Evolutionary conservation across 2,113 vertebrate species (phyloP).

Genomic region (Edolisoma coerulescens): DNA sequence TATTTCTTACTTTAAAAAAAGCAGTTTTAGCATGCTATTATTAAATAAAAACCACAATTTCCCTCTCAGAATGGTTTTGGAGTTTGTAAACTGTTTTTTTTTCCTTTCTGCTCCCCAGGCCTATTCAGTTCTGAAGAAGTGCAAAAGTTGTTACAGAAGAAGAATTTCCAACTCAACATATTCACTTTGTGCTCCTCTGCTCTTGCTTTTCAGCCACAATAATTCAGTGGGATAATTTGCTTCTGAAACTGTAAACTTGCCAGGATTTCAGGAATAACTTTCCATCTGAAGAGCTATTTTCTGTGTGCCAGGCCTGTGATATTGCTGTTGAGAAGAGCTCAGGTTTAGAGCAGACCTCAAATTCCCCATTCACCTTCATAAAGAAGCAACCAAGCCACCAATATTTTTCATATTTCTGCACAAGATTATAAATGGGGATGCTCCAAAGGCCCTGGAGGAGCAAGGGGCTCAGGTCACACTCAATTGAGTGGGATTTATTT

Average conservation of each 20-base stretch:
- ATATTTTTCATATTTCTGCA: not conserved
- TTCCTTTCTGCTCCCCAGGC: not conserved
- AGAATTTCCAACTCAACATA: not conserved
- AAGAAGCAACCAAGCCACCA: not conserved
- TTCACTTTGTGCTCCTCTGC: not conserved
- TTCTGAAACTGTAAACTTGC: not conserved
- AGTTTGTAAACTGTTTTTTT: not conserved
- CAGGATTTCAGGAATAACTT: not conserved
- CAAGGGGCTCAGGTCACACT: not conserved
- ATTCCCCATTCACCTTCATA: not conserved
- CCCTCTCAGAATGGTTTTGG: not conserved
- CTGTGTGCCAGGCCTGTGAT: not conserved
- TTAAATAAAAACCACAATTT: not conserved
- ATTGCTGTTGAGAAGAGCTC: not conserved
- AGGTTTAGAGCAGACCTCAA: not conserved
- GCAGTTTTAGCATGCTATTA: not conserved
- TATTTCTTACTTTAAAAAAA: not conserved
- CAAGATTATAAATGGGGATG: not conserved
- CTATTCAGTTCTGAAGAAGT: accelerated
- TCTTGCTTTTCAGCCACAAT: not conserved
- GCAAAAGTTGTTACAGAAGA: not conserved
- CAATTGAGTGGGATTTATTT: not conserved
- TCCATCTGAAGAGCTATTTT: not conserved
- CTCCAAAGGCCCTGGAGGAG: not conserved
- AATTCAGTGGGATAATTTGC: not conserved